Evolutionary conservation across 2,888 invertebrate species (phyloP), one percentile per base, ranked within the genome.

Genomic region (Tenodera sinensis): DNA sequence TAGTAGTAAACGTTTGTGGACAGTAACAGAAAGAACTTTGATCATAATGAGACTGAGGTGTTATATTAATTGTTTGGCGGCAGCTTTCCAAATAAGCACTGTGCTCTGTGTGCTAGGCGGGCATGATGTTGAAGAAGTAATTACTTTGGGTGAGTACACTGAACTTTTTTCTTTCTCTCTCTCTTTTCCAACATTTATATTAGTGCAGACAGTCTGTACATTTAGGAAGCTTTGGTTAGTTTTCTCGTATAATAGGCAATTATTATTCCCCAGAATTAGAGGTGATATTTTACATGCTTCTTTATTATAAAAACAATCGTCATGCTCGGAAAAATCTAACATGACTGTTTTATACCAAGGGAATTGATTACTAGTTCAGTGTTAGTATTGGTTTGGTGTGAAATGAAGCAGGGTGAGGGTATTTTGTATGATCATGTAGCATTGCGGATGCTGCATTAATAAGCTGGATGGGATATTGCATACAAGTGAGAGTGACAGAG

Each of bases 31-130:
- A 27, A 83, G 27, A 83, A 28, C 28, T 83, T 71, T 7, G 9
- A 27, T 88, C 83, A 89, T 84, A 86, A 89, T 89, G 89, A 88
- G 85, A 88, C 88, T 83, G n/a, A 88, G 83, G 27, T 47, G 27
- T 87, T 28, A 88, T 88, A 28, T 83, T 87, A 34, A 71, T 86
- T 89, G 28, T 71, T 71, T 89, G 71, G 83, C 71, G 54, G 88
- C 87, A 86, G 89, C 84, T 85, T 87, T 71, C 20, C 54, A 71
- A 20, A 71, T 71, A 71, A 6, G 20, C 3, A 20, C 15, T 71
- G 25, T 71, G 25, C 20, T 71, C 20, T 42, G 27, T 30, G 28
- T 86, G 30, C 34, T 88, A 28, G 83, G 83, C 28, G 88, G 86
- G 30, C 71, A 88, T 83, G 88, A 88, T 20, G 82, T 71, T 12